These are phyloP conservation scores for Hybognathus amarus DNA, from an alignment of 2,797 vertebrate genomes.

Conservation along the genomic window DNA sequence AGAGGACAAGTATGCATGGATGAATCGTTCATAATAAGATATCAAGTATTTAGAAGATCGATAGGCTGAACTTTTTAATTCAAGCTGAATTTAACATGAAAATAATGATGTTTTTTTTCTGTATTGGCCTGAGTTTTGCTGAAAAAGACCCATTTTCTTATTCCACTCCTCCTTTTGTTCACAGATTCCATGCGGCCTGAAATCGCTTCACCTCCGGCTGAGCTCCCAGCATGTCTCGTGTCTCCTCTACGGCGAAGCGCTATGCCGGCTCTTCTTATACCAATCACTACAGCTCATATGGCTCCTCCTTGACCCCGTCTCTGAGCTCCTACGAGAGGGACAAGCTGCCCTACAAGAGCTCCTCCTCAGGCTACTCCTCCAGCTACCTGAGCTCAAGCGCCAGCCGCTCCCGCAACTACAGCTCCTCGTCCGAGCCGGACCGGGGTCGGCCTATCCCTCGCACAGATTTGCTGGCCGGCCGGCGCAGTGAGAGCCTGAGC, in stretches of 20 bases:
- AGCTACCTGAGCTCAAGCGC: slow-evolving; percentile 80
- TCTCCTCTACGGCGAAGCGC: slow-evolving; percentile 93
- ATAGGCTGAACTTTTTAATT: neutral
- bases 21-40: neutral
- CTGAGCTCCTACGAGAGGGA: slow-evolving; percentile 81
- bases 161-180: neutral
- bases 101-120: neutral
- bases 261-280: slow-evolving; percentile 86
- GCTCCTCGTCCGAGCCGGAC: slow-evolving; percentile 81
- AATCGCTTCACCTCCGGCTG: slow-evolving; percentile 73
- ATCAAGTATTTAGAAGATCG: neutral
- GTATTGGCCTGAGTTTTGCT: neutral
- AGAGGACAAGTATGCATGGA: neutral
- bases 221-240: slow-evolving; percentile 90
- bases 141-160: neutral
- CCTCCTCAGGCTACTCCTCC: slow-evolving; percentile 66
- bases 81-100: neutral
- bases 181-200: slow-evolving; percentile 87
- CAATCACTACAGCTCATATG: slow-evolving; percentile 88
- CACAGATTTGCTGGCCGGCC: slow-evolving; percentile 77
- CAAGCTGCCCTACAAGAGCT: slow-evolving; percentile 82
- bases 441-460: slow-evolving; percentile 81
- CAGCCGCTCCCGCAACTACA: slow-evolving; percentile 77
- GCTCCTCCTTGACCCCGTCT: slow-evolving; percentile 83
- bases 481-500: slow-evolving; percentile 83